Conservation (phyloP, 1,140 invertebrate genomes). For the Leptinotarsa undecemlineata region DNA sequence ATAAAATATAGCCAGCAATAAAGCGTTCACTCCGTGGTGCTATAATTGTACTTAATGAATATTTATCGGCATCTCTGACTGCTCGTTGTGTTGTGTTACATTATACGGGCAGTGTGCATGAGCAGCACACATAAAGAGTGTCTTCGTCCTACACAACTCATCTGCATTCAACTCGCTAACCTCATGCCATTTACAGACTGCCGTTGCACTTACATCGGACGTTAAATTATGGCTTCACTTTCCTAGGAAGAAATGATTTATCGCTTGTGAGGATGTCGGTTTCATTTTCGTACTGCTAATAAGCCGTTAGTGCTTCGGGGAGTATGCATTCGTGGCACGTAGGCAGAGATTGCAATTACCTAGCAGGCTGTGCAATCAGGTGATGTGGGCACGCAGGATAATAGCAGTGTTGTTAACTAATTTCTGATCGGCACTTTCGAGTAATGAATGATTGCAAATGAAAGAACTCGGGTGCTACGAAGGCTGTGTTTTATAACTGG, state of each 20-base stretch:
- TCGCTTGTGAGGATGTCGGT: conserved; percentile 12
- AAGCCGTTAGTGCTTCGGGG: conserved; percentile 16
- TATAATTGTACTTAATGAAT: conserved; percentile 55
- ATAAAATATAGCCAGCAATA: conserved; percentile 54
- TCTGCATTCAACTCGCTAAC: conserved; percentile 47
- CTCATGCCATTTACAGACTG: conserved; percentile 50
- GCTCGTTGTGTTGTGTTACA: conserved; percentile 48
- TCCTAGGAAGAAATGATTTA: conserved; percentile 40
- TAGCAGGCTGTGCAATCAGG: conserved; percentile 8
- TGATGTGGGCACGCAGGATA: conserved; percentile 4
- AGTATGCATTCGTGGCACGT: not conserved
- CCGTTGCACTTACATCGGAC: conserved; percentile 43
- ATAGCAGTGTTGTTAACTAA: conserved; percentile 8
- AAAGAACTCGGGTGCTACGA: not conserved
- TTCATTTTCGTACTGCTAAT: conserved; percentile 23
- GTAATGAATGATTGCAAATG: not conserved
- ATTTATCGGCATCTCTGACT: conserved; percentile 51
- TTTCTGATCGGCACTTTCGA: not conserved
- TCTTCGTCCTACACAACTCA: conserved; percentile 43
- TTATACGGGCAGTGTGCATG: conserved; percentile 42
- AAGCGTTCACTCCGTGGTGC: conserved; percentile 53
- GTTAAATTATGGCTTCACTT: conserved; percentile 46
- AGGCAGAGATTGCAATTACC: conserved; percentile 11
- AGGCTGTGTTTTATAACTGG: not conserved
- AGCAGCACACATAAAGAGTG: conserved; percentile 30